Evolutionary conservation across 2,113 vertebrate genomes (phyloP).

Genomic region (Alethe castanea): DNA sequence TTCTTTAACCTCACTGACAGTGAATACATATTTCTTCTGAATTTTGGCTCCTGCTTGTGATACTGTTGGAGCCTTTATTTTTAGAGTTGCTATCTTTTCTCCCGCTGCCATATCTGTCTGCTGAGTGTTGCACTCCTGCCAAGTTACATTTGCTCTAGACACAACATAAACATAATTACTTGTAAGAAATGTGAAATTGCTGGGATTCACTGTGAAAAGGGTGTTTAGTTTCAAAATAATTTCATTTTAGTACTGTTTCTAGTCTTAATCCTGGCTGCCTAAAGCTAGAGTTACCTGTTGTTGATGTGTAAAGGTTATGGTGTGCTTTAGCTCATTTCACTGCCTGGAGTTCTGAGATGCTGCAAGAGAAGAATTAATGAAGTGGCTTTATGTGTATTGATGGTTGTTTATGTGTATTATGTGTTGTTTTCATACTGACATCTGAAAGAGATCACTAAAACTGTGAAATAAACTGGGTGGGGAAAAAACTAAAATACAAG

Average conservation of each 20-base stretch:
- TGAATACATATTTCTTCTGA: background rate
- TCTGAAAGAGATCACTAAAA: background rate
- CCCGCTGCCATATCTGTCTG: conserved; percentile 48
- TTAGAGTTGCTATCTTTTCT: conserved; percentile 56
- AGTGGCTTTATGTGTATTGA: background rate
- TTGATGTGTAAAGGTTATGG: background rate
- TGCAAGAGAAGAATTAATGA: background rate
- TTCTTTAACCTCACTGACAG: background rate
- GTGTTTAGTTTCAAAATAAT: background rate
- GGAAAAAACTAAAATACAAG: no score
- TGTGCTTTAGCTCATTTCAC: background rate
- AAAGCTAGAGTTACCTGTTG: background rate
- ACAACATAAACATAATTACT: conserved; percentile 45
- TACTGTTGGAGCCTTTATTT: conserved; percentile 49
- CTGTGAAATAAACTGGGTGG: background rate
- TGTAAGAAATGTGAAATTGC: background rate
- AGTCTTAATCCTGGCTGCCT: background rate
- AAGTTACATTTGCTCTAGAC: conserved; percentile 48
- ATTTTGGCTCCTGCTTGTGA: background rate
- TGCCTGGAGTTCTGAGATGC: background rate
- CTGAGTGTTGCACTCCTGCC: conserved; percentile 37
- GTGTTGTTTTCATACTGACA: background rate
- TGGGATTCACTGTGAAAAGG: background rate
- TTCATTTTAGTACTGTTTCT: background rate
- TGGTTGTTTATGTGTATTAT: background rate